Evolutionary conservation across 2,797 vertebrate species (phyloP).

Genomic region (Micrastur ruficollis): DNA sequence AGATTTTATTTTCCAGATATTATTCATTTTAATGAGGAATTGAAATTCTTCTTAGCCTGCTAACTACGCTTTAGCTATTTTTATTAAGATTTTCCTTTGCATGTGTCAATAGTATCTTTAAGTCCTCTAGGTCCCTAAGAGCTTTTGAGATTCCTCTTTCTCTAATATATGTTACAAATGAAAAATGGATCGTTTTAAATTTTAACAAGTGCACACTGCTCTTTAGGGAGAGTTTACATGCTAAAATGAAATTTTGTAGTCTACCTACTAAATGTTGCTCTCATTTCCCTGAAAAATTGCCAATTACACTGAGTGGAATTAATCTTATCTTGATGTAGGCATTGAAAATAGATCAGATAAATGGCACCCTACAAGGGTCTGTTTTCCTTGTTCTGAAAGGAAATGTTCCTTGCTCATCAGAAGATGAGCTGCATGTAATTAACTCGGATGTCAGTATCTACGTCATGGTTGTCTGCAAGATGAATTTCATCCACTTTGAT

Average conservation of each 20-base stretch:
- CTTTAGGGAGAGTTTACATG: not conserved
- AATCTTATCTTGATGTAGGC: not conserved
- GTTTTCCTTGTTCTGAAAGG: not conserved
- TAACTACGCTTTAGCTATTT: not conserved
- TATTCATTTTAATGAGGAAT: not conserved
- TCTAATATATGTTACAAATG: not conserved
- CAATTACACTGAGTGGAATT: accelerated
- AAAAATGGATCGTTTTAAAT: not conserved
- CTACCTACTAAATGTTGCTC: not conserved
- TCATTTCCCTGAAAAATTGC: not conserved
- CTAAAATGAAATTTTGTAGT: not conserved
- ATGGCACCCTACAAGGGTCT: not conserved
- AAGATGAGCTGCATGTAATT: not conserved
- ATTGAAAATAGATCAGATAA: not conserved
- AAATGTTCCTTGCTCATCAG: not conserved
- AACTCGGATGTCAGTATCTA: not conserved
- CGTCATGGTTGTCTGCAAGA: not conserved
- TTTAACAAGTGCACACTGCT: not conserved
- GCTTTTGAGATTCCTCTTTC: not conserved
- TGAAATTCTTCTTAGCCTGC: not conserved
- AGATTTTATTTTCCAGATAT: not conserved
- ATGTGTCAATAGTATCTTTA: not conserved
- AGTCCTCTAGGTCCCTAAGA: not conserved
- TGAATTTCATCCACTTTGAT: not conserved
- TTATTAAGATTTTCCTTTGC: not conserved